Conservation (phyloP, 2,888 invertebrate genomes). For the Scaptomyza caliginosa region DNA sequence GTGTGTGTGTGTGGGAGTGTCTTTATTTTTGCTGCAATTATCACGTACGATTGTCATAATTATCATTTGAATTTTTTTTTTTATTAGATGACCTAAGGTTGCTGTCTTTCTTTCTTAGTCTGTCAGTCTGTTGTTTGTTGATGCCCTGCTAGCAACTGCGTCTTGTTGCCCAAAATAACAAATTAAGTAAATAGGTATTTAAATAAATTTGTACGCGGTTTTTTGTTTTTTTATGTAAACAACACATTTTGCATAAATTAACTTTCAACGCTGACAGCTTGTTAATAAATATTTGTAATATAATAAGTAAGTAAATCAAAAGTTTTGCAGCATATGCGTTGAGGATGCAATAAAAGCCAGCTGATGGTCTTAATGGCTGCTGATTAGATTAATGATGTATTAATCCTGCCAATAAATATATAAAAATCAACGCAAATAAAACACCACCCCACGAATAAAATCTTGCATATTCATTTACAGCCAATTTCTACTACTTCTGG, state of each 20-base stretch:
- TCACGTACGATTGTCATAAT: conserved; percentile 83
- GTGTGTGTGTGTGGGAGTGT: conserved; percentile 35
- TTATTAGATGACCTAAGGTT: conserved; percentile 63
- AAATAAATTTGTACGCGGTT: conserved; percentile 47
- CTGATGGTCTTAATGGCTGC: conserved; percentile 50
- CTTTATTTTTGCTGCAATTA: conserved; percentile 74
- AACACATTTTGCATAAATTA: conserved; percentile 24
- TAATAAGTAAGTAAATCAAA: conserved; percentile 28
- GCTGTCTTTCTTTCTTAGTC: conserved; percentile 5
- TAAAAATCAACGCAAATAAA: conserved; percentile 70
- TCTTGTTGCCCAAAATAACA: conserved; percentile 14
- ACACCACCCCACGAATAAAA: conserved; percentile 29
- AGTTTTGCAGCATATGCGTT: conserved; percentile 68
- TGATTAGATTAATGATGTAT: conserved; percentile 77
- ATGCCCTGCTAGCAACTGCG: conserved; percentile 49
- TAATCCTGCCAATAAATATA: conserved; percentile 82
- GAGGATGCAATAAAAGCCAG: conserved; percentile 22
- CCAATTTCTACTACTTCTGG: conserved; percentile 38
- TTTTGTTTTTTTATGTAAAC: conserved; percentile 40
- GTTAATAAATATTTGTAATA: neutral
- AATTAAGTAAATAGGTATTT: conserved; percentile 36
- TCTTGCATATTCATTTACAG: conserved; percentile 62
- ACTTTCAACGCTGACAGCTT: neutral
- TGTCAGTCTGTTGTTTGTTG: conserved; percentile 39
- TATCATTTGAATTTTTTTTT: conserved; percentile 80